These are phyloP conservation scores for Vidua chalybeata DNA, from an alignment of 2,113 vertebrate species.

Conservation along the genomic window DNA sequence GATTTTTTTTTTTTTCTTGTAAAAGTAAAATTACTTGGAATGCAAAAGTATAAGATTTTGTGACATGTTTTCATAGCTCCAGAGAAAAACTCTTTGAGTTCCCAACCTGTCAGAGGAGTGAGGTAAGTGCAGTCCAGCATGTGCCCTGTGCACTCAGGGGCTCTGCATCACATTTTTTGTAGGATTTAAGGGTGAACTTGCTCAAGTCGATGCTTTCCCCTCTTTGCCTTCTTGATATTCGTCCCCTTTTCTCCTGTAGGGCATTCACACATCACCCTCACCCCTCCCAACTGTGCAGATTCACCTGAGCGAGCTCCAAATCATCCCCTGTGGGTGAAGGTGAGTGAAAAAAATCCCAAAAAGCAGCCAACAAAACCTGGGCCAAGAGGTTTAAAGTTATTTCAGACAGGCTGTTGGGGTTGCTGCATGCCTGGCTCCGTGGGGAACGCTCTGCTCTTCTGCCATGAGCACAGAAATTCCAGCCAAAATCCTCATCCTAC, in stretches of 20 bases:
- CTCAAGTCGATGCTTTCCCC: background rate
- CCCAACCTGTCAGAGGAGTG: background rate
- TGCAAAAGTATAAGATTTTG: background rate
- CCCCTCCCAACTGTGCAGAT: background rate
- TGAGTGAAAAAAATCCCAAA: background rate
- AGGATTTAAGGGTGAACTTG: background rate
- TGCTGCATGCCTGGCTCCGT: background rate
- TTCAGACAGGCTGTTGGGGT: background rate
- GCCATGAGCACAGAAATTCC: background rate
- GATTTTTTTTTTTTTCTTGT: background rate
- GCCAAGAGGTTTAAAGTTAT: background rate
- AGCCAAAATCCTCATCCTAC: background rate
- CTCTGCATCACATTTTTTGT: background rate
- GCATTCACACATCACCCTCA: background rate
- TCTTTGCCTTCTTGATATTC: background rate
- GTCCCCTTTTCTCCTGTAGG: background rate
- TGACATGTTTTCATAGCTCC: background rate
- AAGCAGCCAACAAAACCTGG: background rate
- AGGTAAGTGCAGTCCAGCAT: accelerated
- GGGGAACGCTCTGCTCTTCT: accelerated
- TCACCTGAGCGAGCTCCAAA: background rate
- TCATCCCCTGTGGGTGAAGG: background rate
- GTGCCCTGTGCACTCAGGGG: background rate
- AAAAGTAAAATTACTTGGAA: constrained; percentile 4
- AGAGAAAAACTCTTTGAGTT: background rate